phyloP scores from a whole-genome alignment of 2,113 vertebrate species.

The Acanthisitta chloris region DNA sequence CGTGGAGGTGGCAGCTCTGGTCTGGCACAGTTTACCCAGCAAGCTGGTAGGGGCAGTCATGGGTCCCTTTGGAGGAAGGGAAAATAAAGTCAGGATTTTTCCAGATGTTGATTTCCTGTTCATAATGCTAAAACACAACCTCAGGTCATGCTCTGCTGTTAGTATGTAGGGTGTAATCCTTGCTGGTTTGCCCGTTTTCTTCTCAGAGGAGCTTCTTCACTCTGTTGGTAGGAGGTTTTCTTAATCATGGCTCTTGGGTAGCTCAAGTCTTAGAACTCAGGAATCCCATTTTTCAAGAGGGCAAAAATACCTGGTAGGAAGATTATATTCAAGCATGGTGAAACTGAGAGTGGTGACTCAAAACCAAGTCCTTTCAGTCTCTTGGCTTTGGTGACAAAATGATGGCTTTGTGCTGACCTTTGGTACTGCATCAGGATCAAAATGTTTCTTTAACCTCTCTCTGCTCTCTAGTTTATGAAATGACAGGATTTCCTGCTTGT shows the following conservation, averaged over 20 bases:
- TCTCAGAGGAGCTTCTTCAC: neutral
- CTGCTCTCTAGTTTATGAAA: neutral
- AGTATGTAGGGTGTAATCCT: neutral
- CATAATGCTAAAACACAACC: neutral
- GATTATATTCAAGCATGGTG: neutral
- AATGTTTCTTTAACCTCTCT: neutral
- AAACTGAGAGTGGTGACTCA: neutral
- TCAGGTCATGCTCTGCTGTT: neutral
- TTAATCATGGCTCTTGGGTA: neutral
- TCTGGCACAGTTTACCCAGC: neutral
- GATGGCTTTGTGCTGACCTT: neutral
- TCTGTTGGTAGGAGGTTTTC: neutral
- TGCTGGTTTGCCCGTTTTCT: neutral
- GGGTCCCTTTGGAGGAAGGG: neutral
- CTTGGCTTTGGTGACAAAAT: neutral
- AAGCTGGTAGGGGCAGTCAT: neutral
- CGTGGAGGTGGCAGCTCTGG: neutral
- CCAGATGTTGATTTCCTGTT: neutral
- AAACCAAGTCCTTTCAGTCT: neutral
- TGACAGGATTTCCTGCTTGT: slow-evolving; percentile 53
- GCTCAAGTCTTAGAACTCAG: neutral
- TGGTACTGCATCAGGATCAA: neutral
- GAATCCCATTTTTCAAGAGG: neutral
- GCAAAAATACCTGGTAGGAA: neutral
- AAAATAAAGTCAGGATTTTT: neutral